Conservation (phyloP, 1,140 invertebrate species). For the Pseudachorutes palmiensis region DNA sequence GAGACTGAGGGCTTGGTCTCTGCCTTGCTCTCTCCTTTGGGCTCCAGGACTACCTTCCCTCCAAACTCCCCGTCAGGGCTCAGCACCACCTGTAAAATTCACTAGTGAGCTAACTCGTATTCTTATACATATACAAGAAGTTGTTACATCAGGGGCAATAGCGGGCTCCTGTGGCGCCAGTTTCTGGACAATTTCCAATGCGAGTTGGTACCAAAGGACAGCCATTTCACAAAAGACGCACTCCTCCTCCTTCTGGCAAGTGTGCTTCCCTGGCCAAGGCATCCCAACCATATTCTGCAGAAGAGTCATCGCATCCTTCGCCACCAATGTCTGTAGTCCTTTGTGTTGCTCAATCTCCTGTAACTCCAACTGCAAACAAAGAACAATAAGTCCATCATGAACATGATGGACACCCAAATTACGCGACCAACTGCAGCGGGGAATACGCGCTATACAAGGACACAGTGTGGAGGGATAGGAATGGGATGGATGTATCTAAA, state of each 20-base stretch:
- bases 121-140: too few relatives aligned
- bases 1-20: constrained; percentile 35
- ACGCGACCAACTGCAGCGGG: too few relatives aligned
- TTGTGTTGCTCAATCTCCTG: constrained; percentile 79
- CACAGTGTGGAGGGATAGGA: too few relatives aligned
- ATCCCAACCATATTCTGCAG: constrained; percentile 73
- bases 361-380: constrained; percentile 85
- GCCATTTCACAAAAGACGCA: constrained; percentile 86
- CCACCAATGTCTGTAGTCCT: constrained; percentile 66
- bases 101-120: too few relatives aligned
- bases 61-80: constrained; percentile 39
- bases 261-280: constrained; percentile 56
- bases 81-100: constrained; percentile 24
- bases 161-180: constrained; percentile 64
- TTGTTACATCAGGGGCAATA: constrained; percentile 69
- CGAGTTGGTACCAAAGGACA: constrained; percentile 87
- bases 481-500: too few relatives aligned
- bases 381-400: too few relatives aligned
- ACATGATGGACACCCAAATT: too few relatives aligned
- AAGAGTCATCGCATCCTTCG: constrained; percentile 65
- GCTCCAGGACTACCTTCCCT: constrained; percentile 33
- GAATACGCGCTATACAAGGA: too few relatives aligned
- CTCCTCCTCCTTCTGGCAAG: constrained; percentile 56
- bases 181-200: constrained; percentile 67
- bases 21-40: constrained; percentile 26